These are phyloP conservation scores for Melipona beecheii DNA, from an alignment of 2,888 invertebrate genomes.

Conservation along the genomic window DNA sequence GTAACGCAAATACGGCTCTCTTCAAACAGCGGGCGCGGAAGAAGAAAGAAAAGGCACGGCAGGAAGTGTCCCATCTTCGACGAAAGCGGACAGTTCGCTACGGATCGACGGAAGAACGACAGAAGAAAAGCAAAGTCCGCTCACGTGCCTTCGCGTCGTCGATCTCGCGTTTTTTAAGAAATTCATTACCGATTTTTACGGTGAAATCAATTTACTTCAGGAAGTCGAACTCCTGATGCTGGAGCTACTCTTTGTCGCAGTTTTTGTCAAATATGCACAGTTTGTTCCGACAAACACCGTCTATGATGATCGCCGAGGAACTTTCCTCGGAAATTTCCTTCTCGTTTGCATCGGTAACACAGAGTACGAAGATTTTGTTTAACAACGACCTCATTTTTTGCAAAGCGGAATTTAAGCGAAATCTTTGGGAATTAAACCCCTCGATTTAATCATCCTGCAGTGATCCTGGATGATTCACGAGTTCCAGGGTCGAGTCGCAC, in stretches of 20 bases:
- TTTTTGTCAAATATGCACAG: not conserved
- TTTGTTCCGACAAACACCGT: not conserved
- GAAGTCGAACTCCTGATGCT: not conserved
- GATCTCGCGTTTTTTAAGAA: not conserved
- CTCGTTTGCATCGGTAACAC: too few species aligned
- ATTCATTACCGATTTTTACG: constrained; percentile 15
- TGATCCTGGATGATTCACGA: not conserved
- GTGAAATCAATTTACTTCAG: not conserved
- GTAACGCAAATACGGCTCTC: constrained; percentile 40
- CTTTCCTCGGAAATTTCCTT: too few species aligned
- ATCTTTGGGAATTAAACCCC: not conserved
- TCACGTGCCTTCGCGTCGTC: not conserved
- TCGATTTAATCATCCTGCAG: not conserved
- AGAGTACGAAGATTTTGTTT: too few species aligned
- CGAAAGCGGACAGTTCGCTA: not conserved
- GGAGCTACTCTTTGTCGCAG: not conserved
- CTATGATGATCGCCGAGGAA: not conserved
- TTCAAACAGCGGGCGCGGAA: constrained; percentile 18
- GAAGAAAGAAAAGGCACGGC: constrained; percentile 15
- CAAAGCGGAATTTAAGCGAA: not conserved
- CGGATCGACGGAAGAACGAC: not conserved
- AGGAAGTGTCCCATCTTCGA: constrained; percentile 15
- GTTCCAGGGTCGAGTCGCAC: not conserved
- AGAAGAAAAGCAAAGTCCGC: not conserved
- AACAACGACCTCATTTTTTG: not conserved